A percentile compares a stretch with the other conserved stretches of the same genome.
These are phyloP conservation scores for Diabrotica balteata DNA, from an alignment of 2,888 invertebrate species.

Conservation along the genomic window DNA sequence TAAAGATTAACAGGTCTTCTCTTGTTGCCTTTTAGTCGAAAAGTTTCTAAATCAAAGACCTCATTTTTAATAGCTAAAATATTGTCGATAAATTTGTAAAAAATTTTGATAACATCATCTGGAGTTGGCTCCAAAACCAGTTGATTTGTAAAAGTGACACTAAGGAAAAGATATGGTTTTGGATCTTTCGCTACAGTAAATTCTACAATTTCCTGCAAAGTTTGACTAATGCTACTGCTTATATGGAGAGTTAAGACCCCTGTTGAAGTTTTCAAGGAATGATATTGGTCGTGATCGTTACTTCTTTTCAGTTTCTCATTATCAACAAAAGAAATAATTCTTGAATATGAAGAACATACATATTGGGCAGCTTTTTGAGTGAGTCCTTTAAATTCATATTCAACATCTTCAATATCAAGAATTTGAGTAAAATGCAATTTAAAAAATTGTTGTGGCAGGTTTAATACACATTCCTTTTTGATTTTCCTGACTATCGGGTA, in stretches of 20 bases:
- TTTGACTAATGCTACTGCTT: conserved; percentile 71
- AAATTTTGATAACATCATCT: conserved; percentile 63
- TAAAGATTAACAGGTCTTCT: conserved; percentile 44
- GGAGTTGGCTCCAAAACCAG: conserved; percentile 68
- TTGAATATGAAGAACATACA: conserved; percentile 44
- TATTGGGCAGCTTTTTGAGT: conserved; percentile 36
- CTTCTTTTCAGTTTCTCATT: conserved; percentile 21
- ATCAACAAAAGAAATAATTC: conserved; percentile 35
- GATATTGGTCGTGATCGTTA: background rate
- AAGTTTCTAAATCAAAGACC: conserved; percentile 40
- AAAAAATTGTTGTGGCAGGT: conserved; percentile 64
- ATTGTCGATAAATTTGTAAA: conserved; percentile 49
- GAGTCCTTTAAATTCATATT: conserved; percentile 41
- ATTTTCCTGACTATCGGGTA: conserved; percentile 70
- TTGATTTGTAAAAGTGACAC: conserved; percentile 64
- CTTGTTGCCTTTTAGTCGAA: conserved; percentile 38
- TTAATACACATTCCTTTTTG: conserved; percentile 62
- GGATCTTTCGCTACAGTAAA: conserved; percentile 61
- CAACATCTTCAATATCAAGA: conserved; percentile 41
- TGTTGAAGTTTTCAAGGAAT: conserved; percentile 45
- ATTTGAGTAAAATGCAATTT: conserved; percentile 54
- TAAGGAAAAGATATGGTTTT: conserved; percentile 58
- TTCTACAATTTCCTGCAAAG: conserved; percentile 69
- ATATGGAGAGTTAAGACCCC: conserved; percentile 67
- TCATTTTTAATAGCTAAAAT: conserved; percentile 40